Conservation (phyloP, 2,797 vertebrate species). For the Artibeus jamaicensis region DNA sequence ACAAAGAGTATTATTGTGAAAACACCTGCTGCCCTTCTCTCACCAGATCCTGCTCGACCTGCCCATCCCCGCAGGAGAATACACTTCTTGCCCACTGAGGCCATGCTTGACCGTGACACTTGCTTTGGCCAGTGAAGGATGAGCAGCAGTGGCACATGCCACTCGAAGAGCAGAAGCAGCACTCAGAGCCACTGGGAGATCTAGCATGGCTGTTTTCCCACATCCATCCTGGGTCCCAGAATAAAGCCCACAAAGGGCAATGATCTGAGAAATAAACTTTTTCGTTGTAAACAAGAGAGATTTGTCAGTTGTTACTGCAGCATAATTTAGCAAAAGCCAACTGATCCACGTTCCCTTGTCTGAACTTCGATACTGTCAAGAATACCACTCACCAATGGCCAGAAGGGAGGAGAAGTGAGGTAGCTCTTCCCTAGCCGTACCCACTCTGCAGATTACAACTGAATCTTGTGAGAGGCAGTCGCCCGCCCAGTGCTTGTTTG, state of each 20-base stretch:
- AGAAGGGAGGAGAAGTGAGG: background rate
- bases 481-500: background rate
- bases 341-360: background rate
- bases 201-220: background rate
- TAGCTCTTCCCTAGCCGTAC: background rate
- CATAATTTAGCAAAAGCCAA: background rate
- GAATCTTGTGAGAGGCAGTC: background rate
- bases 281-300: background rate
- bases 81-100: background rate
- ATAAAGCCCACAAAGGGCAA: background rate
- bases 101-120: background rate
- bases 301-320: background rate
- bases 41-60: background rate
- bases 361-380: background rate
- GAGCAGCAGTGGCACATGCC: background rate
- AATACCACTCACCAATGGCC: background rate
- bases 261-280: background rate
- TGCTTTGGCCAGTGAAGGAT: background rate
- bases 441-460: background rate
- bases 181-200: background rate
- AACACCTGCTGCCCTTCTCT: background rate
- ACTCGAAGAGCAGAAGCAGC: background rate
- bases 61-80: background rate
- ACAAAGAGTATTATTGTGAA: background rate
- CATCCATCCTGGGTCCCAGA: background rate